These are phyloP conservation scores for Lepisosteus osseus DNA, from an alignment of 2,113 vertebrate genomes.

Conservation along the genomic window DNA sequence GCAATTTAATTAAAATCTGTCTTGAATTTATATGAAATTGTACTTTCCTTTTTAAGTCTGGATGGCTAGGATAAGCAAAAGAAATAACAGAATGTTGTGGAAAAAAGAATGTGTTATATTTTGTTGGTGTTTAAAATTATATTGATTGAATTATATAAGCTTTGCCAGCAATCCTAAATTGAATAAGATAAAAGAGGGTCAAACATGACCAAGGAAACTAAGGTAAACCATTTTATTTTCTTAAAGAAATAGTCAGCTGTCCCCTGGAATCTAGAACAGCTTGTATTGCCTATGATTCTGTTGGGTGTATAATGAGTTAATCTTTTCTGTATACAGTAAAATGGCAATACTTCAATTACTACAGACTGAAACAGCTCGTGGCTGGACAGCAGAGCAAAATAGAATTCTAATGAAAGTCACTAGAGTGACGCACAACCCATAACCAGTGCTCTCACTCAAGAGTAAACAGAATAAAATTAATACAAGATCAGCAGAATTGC, in stretches of 20 bases:
- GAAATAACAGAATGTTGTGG: too few relatives aligned
- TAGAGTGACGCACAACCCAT: constrained; percentile 2
- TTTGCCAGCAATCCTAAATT: constrained; percentile 14
- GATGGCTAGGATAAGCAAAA: too few relatives aligned
- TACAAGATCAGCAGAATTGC: constrained; percentile 6
- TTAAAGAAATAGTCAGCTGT: constrained; percentile 18
- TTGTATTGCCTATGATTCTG: constrained; percentile 25
- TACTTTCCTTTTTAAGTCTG: too few relatives aligned
- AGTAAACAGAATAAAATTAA: constrained; percentile 8
- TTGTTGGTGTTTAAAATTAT: too few relatives aligned
- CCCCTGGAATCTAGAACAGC: constrained; percentile 26
- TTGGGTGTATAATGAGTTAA: neutral
- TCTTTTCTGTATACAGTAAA: neutral
- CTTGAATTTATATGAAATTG: too few relatives aligned
- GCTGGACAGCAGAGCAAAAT: neutral
- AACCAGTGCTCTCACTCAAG: neutral
- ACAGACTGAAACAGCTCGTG: neutral
- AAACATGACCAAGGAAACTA: constrained; percentile 12
- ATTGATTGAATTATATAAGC: constrained; percentile 4
- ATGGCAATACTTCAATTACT: neutral
- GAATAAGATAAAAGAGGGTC: constrained; percentile 14
- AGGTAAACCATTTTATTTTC: constrained; percentile 4
- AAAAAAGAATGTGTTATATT: too few relatives aligned
- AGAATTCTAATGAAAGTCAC: neutral
- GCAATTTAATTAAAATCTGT: too few relatives aligned